phyloP scores from a whole-genome alignment of 2,888 invertebrate genomes.

The Choristoneura rosaceana region DNA sequence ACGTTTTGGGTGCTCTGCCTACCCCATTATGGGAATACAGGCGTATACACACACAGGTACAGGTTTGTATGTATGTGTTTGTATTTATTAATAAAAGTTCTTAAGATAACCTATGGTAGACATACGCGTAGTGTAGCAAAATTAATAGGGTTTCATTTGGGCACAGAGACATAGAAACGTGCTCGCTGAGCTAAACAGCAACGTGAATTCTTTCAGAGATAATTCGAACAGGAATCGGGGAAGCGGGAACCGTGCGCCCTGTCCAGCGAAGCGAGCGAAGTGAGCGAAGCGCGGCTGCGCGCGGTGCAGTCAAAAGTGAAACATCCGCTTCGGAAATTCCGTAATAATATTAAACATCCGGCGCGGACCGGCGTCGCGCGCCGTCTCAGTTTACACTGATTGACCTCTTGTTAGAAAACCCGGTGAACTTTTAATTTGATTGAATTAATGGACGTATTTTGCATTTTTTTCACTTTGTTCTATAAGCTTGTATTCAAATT shows the following conservation, averaged over 20 bases:
- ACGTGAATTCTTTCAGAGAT: neutral
- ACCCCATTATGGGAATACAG: no score
- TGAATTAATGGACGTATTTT: slow-evolving; percentile 19
- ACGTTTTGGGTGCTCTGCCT: no score
- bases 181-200: neutral
- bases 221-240: slow-evolving; percentile 9
- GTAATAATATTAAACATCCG: slow-evolving; percentile 58
- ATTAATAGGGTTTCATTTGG: no score
- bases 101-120: no score
- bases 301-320: slow-evolving; percentile 35
- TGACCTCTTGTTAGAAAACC: slow-evolving; percentile 35
- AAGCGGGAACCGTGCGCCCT: slow-evolving; percentile 2
- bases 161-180: neutral
- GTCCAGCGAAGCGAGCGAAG: slow-evolving; percentile 28
- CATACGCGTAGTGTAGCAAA: no score
- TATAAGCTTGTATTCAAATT: neutral
- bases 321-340: slow-evolving; percentile 51
- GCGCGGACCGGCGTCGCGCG: slow-evolving; percentile 11
- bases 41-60: no score
- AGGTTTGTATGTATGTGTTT: no score
- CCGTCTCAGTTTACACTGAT: slow-evolving; percentile 36
- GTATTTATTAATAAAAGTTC: no score
- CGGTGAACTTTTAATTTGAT: slow-evolving; percentile 31
- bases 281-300: slow-evolving; percentile 24
- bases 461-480: neutral